These are phyloP conservation scores for Agrypnia vestita DNA, from an alignment of 1,140 invertebrate species.

Conservation along the genomic window DNA sequence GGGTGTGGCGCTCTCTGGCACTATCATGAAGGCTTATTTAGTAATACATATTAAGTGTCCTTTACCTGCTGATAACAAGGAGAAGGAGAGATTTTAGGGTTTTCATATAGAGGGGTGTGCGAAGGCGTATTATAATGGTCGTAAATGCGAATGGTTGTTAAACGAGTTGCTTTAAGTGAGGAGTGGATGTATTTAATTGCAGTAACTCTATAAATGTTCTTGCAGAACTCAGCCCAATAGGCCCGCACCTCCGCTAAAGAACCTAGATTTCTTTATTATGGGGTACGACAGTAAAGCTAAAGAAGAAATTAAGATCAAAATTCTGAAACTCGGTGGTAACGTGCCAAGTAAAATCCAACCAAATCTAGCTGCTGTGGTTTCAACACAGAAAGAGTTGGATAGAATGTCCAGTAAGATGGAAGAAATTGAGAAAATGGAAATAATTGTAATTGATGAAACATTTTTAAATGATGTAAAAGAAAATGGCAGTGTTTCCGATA, in stretches of 20 bases:
- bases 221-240: neutral
- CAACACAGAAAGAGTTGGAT: conserved; percentile 80
- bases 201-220: neutral
- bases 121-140: too few relatives aligned
- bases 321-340: conserved; percentile 84
- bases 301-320: conserved; percentile 79
- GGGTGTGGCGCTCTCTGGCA: too few relatives aligned
- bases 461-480: conserved; percentile 83
- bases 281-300: conserved; percentile 77
- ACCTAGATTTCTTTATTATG: conserved; percentile 86
- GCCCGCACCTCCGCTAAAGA: conserved; percentile 78
- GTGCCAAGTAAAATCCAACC: conserved; percentile 79
- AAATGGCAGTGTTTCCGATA: conserved; percentile 72
- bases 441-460: conserved; percentile 80
- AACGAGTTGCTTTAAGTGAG: too few relatives aligned
- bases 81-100: too few relatives aligned
- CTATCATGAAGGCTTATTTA: too few relatives aligned
- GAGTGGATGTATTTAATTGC: too few relatives aligned
- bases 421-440: conserved; percentile 78
- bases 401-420: conserved; percentile 80
- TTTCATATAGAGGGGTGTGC: too few relatives aligned
- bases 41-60: too few relatives aligned
- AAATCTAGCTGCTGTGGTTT: conserved; percentile 83
- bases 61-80: too few relatives aligned
- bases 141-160: too few relatives aligned